Base-by-base conservation (phyloP, 2,888 invertebrate genomes). In the Amblyjoppa proteus region DNA sequence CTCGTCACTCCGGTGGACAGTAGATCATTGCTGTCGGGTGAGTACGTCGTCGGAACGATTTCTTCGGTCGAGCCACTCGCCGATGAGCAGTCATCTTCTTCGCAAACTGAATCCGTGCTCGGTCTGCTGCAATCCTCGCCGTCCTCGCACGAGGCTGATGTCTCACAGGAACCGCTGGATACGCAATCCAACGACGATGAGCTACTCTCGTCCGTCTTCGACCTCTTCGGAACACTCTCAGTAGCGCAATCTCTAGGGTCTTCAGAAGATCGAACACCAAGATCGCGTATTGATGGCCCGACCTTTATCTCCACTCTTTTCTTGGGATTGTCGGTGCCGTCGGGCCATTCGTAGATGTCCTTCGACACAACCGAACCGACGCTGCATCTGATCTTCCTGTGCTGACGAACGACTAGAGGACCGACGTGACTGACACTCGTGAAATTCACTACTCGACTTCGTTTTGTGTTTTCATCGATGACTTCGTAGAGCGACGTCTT, bases 301-400 rank as follows among this genome's bases (percentile, higher is more conserved):
- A 91, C 88, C 68, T 89, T 91, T 9, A 91, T 88, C 69, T 90
- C 90, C 2, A 91, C 88, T 53, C 90, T 85, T 58, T 86, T 90
- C 73, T 87, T 88, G 2, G 89, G 85, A 25, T 87, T 85, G 0
- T 84, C 76, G 0, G 83, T 34, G 0, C 45, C 68, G 7, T 86
- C 84, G 2, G 82, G 75, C 87, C 88, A 88, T 66, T 89, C 88
- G 34, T 87, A 73, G 45, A 89, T 71, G 34, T 88, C 85, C 66
- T 89, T 90, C 1, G 82, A 88, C 4, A 90, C 88, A 0, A 90
- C 85, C 3, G 88, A 86, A 6, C 91, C 91, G 5, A 87, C 86
- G 0, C 88, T 88, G 69, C 91, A 91, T 71, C 87, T 88, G 25
- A 91, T 85, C 13, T 41, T 85, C 70, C 84, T 90, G 56, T 87